Evolutionary conservation across 1,140 invertebrate species (phyloP).

Genomic region (Eumeta japonica): DNA sequence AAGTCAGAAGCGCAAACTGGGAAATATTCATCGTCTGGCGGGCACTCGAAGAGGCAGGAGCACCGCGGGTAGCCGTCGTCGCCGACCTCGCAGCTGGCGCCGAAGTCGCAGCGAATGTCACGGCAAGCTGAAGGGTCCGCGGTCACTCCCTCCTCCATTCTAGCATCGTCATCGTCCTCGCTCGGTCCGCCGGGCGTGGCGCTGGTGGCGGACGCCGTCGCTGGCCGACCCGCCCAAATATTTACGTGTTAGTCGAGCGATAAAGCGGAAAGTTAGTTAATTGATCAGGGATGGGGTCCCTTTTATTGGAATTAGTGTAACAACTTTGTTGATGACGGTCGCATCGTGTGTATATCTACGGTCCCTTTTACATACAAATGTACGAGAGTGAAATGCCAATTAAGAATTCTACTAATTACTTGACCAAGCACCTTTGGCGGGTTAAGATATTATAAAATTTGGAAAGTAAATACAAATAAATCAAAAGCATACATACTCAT

Average conservation of each 20-base stretch:
- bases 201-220: slow-evolving; percentile 50
- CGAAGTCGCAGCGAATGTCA: slow-evolving; percentile 80
- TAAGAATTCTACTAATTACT: too few relatives aligned
- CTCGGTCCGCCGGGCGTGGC: slow-evolving; percentile 35
- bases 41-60: slow-evolving; percentile 74
- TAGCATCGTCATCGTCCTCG: slow-evolving; percentile 36
- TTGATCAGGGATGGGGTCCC: slow-evolving; percentile 39
- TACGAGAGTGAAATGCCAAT: too few relatives aligned
- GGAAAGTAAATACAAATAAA: not conserved
- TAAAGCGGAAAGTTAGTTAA: slow-evolving; percentile 54
- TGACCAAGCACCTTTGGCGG: too few relatives aligned
- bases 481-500: slow-evolving; percentile 61
- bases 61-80: slow-evolving; percentile 74
- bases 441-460: too few relatives aligned
- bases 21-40: slow-evolving; percentile 60
- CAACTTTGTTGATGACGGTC: slow-evolving; percentile 38
- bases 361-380: not conserved
- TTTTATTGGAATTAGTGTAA: slow-evolving; percentile 48
- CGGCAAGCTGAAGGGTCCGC: slow-evolving; percentile 68
- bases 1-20: slow-evolving; percentile 84
- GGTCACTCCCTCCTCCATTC: slow-evolving; percentile 35
- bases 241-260: slow-evolving; percentile 52
- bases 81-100: slow-evolving; percentile 78
- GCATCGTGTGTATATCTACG: slow-evolving; percentile 34
- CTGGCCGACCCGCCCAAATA: slow-evolving; percentile 38